phyloP scores from a whole-genome alignment of 1,140 invertebrate genomes.

The Steinernema khuongi region DNA sequence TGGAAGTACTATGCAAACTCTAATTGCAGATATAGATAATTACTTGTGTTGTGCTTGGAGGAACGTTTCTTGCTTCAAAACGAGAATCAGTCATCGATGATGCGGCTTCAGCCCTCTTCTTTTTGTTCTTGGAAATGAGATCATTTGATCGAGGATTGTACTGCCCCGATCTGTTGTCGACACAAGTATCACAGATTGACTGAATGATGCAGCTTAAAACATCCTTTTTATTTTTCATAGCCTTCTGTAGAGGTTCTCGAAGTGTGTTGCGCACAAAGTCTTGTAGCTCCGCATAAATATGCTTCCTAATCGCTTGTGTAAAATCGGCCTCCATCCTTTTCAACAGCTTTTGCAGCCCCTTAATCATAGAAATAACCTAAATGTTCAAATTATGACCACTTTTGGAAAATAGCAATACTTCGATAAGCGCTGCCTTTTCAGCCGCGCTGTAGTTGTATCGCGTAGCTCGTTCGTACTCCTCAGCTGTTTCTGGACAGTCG shows the following conservation, averaged over 20 bases:
- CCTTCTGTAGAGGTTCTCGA: conserved; percentile 85
- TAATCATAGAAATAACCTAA: conserved; percentile 87
- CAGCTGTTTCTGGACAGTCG: conserved; percentile 86
- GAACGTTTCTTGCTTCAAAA: conserved; percentile 35
- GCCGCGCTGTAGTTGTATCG: conserved; percentile 94
- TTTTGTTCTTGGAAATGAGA: conserved; percentile 22
- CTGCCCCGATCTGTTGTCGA: conserved; percentile 31
- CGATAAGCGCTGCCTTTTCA: conserved; percentile 95
- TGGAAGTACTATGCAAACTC: not conserved
- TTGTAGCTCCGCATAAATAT: conserved; percentile 93
- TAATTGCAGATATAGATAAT: not conserved
- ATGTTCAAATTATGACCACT: conserved; percentile 16
- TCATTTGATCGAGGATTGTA: conserved; percentile 18
- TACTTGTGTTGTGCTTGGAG: conserved; percentile 52
- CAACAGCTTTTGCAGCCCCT: conserved; percentile 94
- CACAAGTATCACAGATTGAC: conserved; percentile 36
- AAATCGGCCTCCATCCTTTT: conserved; percentile 94
- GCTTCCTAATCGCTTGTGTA: conserved; percentile 84
- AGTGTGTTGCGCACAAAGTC: conserved; percentile 88
- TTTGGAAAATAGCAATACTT: conserved; percentile 63
- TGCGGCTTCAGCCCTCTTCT: conserved; percentile 36
- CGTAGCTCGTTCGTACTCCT: conserved; percentile 96
- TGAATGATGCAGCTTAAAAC: conserved; percentile 66
- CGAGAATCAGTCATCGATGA: conserved; percentile 45
- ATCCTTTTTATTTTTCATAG: conserved; percentile 96